phyloP scores from a whole-genome alignment of 2,797 vertebrate species.

The Chelon labrosus region DNA sequence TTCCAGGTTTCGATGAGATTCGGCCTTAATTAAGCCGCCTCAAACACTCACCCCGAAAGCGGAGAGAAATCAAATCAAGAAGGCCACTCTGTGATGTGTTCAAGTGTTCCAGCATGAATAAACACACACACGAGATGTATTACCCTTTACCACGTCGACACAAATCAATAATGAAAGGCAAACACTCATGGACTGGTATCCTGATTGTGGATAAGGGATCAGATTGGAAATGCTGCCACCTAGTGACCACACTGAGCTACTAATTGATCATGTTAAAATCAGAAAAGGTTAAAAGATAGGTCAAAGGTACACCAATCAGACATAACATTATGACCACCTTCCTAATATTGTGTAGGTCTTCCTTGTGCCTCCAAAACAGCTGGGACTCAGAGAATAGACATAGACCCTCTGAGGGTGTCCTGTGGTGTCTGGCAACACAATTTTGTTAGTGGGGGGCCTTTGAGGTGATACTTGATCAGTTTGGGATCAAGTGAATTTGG shows the following conservation, averaged over 20 bases:
- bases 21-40: conserved; percentile 38
- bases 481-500: too few species aligned
- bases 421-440: too few species aligned
- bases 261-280: not conserved
- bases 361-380: too few species aligned
- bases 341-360: too few species aligned
- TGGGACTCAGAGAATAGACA: too few species aligned
- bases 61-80: conserved; percentile 8
- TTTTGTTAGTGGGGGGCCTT: too few species aligned
- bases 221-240: conserved; percentile 72
- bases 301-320: not conserved
- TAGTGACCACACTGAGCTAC: conserved; percentile 47
- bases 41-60: conserved; percentile 9
- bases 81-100: conserved; percentile 5
- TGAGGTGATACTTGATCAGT: too few species aligned
- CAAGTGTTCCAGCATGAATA: not conserved
- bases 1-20: conserved; percentile 50
- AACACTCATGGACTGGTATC: not conserved
- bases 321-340: too few species aligned
- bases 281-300: not conserved
- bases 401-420: too few species aligned
- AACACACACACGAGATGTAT: too few species aligned
- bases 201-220: not conserved
- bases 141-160: not conserved
- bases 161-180: conserved; percentile 10